Conservation (phyloP, 1,140 invertebrate genomes). For the Laupala kohalensis region DNA sequence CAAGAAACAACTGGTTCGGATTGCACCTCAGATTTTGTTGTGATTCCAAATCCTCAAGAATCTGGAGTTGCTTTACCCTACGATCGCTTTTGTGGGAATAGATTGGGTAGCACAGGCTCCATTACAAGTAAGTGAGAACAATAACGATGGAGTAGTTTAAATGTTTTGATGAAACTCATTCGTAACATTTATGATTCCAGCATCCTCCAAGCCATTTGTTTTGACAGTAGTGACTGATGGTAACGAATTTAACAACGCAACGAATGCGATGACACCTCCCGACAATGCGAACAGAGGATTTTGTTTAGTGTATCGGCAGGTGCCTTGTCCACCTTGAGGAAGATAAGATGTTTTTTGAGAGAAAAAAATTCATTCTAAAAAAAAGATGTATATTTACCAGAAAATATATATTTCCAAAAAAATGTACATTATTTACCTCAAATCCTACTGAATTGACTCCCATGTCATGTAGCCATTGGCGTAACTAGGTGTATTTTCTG, state of each 20-base stretch:
- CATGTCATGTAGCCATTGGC: too few relatives aligned
- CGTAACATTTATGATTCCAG: slow-evolving; percentile 27
- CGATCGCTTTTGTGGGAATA: slow-evolving; percentile 61
- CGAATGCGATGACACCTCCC: too few relatives aligned
- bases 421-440: too few relatives aligned
- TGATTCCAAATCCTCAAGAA: slow-evolving; percentile 51
- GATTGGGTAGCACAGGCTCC: too few relatives aligned
- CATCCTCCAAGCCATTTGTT: slow-evolving; percentile 51
- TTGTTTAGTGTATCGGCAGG: slow-evolving; percentile 49
- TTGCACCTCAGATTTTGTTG: slow-evolving; percentile 57
- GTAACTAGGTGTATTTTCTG: too few relatives aligned
- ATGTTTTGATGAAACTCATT: neutral
- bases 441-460: too few relatives aligned
- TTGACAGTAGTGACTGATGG: slow-evolving; percentile 54
- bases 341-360: neutral
- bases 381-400: neutral
- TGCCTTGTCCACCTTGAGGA: slow-evolving; percentile 34
- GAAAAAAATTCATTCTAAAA: neutral
- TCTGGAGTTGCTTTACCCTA: slow-evolving; percentile 28
- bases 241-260: slow-evolving; percentile 32
- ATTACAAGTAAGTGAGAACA: too few relatives aligned
- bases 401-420: too few relatives aligned
- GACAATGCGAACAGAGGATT: slow-evolving; percentile 62
- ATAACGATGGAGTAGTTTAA: slow-evolving; percentile 41
- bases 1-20: too few relatives aligned